Evolutionary conservation across 2,113 vertebrate species (phyloP).

Genomic region (Etheostoma spectabile): DNA sequence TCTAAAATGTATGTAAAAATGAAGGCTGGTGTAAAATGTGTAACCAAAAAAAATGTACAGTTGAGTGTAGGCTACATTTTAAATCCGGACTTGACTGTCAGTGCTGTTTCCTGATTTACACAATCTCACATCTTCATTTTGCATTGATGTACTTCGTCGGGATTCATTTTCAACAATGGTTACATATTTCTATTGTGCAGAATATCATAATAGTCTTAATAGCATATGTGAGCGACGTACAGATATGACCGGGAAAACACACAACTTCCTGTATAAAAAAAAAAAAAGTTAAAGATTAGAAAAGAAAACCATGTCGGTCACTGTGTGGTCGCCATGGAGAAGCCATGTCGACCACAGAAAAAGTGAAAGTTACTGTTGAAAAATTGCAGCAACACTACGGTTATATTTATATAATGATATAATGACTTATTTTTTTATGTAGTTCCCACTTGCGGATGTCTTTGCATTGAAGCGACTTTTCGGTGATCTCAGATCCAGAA

Average conservation of each 20-base stretch:
- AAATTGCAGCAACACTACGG: not conserved
- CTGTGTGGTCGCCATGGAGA: not conserved
- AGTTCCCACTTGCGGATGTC: not conserved
- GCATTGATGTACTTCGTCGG: not conserved
- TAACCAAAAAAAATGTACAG: not conserved
- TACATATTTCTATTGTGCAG: no score
- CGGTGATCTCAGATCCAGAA: not conserved
- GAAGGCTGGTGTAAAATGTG: not conserved
- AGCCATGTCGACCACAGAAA: no score
- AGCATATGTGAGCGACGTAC: not conserved
- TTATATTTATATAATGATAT: not conserved
- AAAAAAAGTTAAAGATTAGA: not conserved
- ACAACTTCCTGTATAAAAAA: not conserved
- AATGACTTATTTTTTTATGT: no score
- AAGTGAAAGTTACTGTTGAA: not conserved
- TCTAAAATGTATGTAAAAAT: slow-evolving; percentile 15
- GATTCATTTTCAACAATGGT: not conserved
- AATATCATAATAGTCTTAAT: not conserved
- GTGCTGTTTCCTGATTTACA: not conserved
- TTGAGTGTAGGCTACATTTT: no score
- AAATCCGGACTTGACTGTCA: not conserved
- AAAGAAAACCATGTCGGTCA: not conserved
- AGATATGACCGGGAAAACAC: not conserved
- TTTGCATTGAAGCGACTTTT: not conserved
- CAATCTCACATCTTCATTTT: not conserved